A percentile compares a stretch with the other conserved stretches of the same genome.
Evolutionary conservation across 2,888 invertebrate species (phyloP).

Genomic region (Agrochola macilenta): DNA sequence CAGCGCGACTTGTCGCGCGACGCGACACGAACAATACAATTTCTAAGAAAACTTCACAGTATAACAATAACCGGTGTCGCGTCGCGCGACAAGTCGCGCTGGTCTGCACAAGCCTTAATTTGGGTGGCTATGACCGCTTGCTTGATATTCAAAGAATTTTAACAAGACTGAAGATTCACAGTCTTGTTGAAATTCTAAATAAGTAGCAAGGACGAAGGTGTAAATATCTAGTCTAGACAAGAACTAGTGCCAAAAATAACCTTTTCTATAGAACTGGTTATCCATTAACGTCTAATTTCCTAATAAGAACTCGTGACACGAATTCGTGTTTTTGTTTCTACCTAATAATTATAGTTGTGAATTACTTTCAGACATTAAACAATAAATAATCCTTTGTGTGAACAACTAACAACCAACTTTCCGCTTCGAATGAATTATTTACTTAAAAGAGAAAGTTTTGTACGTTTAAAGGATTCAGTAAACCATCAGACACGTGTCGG

Average conservation of each 20-base stretch:
- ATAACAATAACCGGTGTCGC: no score
- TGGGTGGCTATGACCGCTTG: not conserved
- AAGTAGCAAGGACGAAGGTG: not conserved
- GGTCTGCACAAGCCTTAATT: no score
- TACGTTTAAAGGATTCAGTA: slow-evolving; percentile 12
- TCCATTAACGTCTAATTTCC: not conserved
- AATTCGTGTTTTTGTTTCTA: slow-evolving; percentile 23
- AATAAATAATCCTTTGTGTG: slow-evolving; percentile 33
- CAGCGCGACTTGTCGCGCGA: no score
- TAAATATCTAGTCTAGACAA: not conserved
- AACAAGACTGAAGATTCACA: not conserved
- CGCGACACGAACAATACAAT: no score
- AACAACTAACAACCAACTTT: slow-evolving; percentile 34
- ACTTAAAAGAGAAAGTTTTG: slow-evolving; percentile 30
- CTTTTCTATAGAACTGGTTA: not conserved
- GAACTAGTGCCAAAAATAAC: not conserved
- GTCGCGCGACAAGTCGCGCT: no score
- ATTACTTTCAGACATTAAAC: slow-evolving; percentile 14
- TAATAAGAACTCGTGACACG: slow-evolving; percentile 1
- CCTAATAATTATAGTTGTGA: slow-evolving; percentile 9
- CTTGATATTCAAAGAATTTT: slow-evolving; percentile 8
- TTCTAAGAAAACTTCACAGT: no score
- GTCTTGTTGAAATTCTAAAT: not conserved
- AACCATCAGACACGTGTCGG: slow-evolving; percentile 1
- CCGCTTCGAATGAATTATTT: slow-evolving; percentile 25